Conservation (phyloP, 2,888 invertebrate species). For the Ectropis crepuscularia region DNA sequence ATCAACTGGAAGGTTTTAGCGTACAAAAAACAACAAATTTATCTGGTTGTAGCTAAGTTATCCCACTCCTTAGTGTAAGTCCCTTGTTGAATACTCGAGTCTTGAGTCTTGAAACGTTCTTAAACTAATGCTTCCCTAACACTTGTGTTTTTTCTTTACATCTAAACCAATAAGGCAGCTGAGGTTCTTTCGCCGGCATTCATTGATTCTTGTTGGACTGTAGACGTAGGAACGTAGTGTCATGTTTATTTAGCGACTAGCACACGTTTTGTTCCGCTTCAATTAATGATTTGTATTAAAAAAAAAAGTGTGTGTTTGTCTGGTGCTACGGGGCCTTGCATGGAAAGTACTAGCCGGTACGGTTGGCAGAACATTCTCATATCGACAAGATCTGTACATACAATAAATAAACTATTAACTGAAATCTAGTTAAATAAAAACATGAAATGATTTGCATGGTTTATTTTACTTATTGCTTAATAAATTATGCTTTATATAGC, state of each 20-base stretch:
- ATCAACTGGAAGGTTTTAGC: no score
- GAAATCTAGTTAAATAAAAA: no score
- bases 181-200: background rate
- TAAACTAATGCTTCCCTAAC: no score
- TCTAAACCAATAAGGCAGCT: background rate
- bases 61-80: no score
- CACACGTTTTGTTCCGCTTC: constrained; percentile 46
- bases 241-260: constrained; percentile 46
- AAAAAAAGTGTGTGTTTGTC: constrained; percentile 36
- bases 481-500: no score
- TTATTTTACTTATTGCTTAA: background rate
- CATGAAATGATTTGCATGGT: background rate
- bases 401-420: no score
- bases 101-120: no score
- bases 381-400: no score
- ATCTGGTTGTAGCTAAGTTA: no score
- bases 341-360: constrained; percentile 17
- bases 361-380: constrained; percentile 21
- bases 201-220: constrained; percentile 10
- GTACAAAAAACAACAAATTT: no score
- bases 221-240: constrained; percentile 49
- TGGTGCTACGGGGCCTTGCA: constrained; percentile 35
- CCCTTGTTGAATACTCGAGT: no score
- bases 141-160: no score
- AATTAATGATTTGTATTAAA: constrained; percentile 29